A percentile compares a stretch with the other conserved stretches of the same genome.
These are phyloP conservation scores for Sarcophaga carnaria DNA, from an alignment of 2,888 invertebrate genomes.

Conservation along the genomic window DNA sequence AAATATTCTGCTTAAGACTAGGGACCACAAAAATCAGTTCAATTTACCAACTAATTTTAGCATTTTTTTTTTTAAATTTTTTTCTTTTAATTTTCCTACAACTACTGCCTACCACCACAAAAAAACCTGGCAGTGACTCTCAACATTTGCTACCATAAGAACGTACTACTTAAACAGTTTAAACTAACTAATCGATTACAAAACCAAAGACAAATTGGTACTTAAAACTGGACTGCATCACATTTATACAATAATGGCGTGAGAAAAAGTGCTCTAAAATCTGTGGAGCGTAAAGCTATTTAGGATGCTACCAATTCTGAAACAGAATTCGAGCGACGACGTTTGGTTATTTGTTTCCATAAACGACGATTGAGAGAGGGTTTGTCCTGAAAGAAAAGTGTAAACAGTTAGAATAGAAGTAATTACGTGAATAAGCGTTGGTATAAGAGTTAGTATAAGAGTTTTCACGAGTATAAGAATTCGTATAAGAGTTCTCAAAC, in stretches of 20 bases:
- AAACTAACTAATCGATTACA: conserved; percentile 30
- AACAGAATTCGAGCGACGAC: conserved; percentile 84
- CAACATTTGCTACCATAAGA: conserved; percentile 25
- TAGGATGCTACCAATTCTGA: conserved; percentile 79
- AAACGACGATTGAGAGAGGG: conserved; percentile 89
- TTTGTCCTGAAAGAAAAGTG: conserved; percentile 85
- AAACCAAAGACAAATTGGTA: conserved; percentile 22
- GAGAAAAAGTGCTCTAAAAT: conserved; percentile 13
- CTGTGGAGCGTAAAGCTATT: background rate
- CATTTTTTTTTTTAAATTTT: background rate
- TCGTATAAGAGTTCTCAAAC: background rate
- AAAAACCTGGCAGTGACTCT: background rate
- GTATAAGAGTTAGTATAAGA: background rate
- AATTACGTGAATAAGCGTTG: no score
- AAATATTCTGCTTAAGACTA: background rate
- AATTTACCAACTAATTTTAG: conserved; percentile 51
- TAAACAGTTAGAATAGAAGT: background rate
- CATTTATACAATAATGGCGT: conserved; percentile 44
- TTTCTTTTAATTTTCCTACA: background rate
- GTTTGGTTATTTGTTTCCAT: conserved; percentile 90
- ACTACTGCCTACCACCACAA: background rate
- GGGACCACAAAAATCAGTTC: conserved; percentile 57
- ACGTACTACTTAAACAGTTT: conserved; percentile 18
- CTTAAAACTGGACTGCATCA: conserved; percentile 32
- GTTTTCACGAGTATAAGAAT: background rate